These are phyloP conservation scores for Phrynocephalus vlangalii DNA, from an alignment of 2,797 vertebrate species.

Conservation along the genomic window DNA sequence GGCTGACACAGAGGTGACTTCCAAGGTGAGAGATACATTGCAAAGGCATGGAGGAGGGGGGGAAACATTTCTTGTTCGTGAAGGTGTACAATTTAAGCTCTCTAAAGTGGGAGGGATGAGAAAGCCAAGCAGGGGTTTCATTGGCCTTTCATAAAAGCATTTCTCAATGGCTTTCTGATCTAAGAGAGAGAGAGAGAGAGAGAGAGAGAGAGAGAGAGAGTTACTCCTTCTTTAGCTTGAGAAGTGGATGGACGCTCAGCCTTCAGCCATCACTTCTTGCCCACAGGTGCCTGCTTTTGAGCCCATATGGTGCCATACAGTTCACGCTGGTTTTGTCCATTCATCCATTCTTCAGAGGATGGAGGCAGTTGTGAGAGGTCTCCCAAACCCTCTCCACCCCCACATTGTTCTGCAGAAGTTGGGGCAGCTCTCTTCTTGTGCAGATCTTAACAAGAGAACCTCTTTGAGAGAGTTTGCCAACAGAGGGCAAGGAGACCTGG, in stretches of 20 bases:
- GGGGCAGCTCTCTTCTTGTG: too few species aligned
- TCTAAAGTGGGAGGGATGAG: neutral
- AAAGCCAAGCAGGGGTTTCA: neutral
- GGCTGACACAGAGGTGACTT: neutral
- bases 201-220: neutral
- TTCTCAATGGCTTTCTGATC: neutral
- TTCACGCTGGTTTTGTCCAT: neutral
- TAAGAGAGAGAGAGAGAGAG: neutral
- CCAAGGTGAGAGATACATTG: conserved; percentile 12
- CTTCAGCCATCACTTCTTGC: neutral
- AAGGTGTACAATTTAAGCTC: neutral
- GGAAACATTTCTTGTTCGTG: conserved; percentile 3
- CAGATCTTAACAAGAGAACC: too few species aligned
- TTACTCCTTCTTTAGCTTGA: neutral
- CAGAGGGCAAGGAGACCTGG: too few species aligned
- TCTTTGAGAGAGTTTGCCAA: too few species aligned
- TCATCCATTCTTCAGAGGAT: neutral
- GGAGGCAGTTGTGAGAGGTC: too few species aligned
- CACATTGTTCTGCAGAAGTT: too few species aligned
- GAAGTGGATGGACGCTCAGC: neutral
- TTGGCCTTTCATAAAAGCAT: neutral
- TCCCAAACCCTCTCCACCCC: too few species aligned
- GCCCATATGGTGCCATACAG: neutral
- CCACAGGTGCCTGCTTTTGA: neutral
- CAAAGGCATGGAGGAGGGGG: neutral